A percentile compares a stretch with the other conserved stretches of the same genome.
Evolutionary conservation across 2,797 vertebrate genomes (phyloP).

Genomic region (Gambelia wislizenii): DNA sequence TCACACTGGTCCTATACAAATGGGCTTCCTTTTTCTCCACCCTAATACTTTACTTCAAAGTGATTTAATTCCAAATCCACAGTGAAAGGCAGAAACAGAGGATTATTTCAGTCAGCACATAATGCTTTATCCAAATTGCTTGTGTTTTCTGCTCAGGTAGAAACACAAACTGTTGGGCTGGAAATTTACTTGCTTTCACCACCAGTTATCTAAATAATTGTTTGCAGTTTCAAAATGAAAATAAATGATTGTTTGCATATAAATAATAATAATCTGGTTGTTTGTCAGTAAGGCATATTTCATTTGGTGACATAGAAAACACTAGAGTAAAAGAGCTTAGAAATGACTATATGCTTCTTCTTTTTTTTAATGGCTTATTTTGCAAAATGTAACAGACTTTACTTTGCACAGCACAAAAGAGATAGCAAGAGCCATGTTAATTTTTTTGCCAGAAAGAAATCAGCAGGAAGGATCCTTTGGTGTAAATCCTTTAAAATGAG

Average conservation of each 20-base stretch:
- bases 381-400: constrained; percentile 15
- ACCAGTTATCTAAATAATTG: constrained; percentile 67
- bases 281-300: constrained; percentile 47
- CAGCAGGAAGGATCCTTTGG: constrained; percentile 53
- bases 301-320: constrained; percentile 24
- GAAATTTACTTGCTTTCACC: constrained; percentile 61
- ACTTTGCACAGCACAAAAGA: constrained; percentile 60
- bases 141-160: constrained; percentile 57
- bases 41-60: constrained; percentile 16
- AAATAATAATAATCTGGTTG: constrained; percentile 68
- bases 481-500: constrained; percentile 60
- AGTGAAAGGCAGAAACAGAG: constrained; percentile 58
- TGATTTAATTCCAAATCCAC: constrained; percentile 65
- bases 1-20: constrained; percentile 45
- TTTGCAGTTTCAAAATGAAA: constrained; percentile 66
- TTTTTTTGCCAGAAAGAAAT: constrained; percentile 47
- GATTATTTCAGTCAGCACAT: constrained; percentile 53
- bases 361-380: constrained; percentile 41
- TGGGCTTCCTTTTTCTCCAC: constrained; percentile 21
- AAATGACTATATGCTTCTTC: constrained; percentile 36
- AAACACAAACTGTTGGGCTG: constrained; percentile 46
- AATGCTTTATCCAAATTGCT: constrained; percentile 63
- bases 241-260: constrained; percentile 60
- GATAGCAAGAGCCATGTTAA: constrained; percentile 55
- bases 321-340: neutral